Evolutionary conservation across 1,140 invertebrate species (phyloP).

Genomic region (Anthonomus grandis): DNA sequence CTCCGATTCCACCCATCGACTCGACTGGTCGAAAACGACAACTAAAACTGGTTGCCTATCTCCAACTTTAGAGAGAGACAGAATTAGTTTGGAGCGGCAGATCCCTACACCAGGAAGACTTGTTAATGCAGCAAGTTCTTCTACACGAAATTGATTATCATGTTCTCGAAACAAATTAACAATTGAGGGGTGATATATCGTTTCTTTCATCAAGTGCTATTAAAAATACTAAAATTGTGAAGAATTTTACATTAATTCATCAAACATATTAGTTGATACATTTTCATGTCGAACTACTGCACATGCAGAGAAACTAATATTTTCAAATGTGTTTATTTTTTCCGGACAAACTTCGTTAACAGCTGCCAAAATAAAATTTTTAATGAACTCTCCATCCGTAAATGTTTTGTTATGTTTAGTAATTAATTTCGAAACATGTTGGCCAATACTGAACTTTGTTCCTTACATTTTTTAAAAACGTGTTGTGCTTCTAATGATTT

Average conservation of each 20-base stretch:
- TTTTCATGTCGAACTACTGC: slow-evolving; percentile 16
- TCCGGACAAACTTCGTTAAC: slow-evolving; percentile 18
- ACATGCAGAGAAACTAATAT: slow-evolving; percentile 19
- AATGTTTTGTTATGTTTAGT: slow-evolving; percentile 25
- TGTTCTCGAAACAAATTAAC: slow-evolving; percentile 18
- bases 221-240: slow-evolving; percentile 20
- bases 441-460: slow-evolving; percentile 6
- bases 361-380: slow-evolving; percentile 25
- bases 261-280: slow-evolving; percentile 10
- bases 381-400: slow-evolving; percentile 27
- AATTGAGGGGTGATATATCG: slow-evolving; percentile 13
- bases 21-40: too few relatives aligned
- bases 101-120: too few relatives aligned
- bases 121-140: slow-evolving; percentile 21
- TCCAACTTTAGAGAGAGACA: too few relatives aligned
- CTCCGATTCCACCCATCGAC: too few relatives aligned
- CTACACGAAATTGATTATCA: slow-evolving; percentile 26
- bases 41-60: too few relatives aligned
- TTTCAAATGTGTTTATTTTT: slow-evolving; percentile 20
- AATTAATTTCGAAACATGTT: slow-evolving; percentile 30
- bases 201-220: slow-evolving; percentile 21
- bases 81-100: too few relatives aligned
- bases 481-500: slow-evolving; percentile 9
- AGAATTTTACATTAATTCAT: slow-evolving; percentile 20
- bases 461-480: slow-evolving; percentile 8